Conservation (phyloP, 1,140 invertebrate species). For the Zaprionus africanus region DNA sequence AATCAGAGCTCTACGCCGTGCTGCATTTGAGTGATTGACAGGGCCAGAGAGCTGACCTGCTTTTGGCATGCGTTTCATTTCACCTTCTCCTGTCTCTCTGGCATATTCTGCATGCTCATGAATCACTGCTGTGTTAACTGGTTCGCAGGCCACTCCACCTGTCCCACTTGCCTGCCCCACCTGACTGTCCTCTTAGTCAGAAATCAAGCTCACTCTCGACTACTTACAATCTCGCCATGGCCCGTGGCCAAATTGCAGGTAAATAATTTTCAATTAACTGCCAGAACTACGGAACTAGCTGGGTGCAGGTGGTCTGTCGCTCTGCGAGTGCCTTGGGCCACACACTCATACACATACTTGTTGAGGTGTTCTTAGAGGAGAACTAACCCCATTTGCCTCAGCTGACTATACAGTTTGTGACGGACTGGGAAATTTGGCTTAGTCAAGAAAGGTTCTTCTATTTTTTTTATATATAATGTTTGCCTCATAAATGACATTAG, state of each 20-base stretch:
- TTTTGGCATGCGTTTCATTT: constrained; percentile 46
- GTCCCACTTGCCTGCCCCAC: constrained; percentile 2
- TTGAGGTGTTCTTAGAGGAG: background rate
- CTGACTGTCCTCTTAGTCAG: constrained; percentile 5
- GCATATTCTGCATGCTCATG: constrained; percentile 36
- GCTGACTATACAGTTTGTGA: too few relatives aligned
- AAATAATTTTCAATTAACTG: constrained; percentile 75
- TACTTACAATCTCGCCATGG: constrained; percentile 15
- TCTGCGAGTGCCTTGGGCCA: background rate
- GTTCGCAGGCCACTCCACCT: constrained; percentile 29
- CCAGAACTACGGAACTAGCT: constrained; percentile 22
- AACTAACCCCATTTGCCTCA: background rate
- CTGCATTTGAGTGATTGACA: constrained; percentile 76
- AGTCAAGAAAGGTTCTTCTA: background rate
- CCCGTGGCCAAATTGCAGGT: constrained; percentile 43
- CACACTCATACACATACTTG: background rate
- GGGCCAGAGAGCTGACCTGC: constrained; percentile 57
- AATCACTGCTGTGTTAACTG: constrained; percentile 38
- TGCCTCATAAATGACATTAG: too few relatives aligned
- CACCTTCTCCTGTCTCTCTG: background rate
- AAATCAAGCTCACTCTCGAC: constrained; percentile 30
- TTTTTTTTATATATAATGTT: background rate
- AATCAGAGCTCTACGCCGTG: constrained; percentile 49
- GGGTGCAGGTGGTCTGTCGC: background rate
- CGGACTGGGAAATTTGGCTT: background rate